Evolutionary conservation across 1,140 invertebrate genomes (phyloP).

Genomic region (Phenacoccus solenopsis): DNA sequence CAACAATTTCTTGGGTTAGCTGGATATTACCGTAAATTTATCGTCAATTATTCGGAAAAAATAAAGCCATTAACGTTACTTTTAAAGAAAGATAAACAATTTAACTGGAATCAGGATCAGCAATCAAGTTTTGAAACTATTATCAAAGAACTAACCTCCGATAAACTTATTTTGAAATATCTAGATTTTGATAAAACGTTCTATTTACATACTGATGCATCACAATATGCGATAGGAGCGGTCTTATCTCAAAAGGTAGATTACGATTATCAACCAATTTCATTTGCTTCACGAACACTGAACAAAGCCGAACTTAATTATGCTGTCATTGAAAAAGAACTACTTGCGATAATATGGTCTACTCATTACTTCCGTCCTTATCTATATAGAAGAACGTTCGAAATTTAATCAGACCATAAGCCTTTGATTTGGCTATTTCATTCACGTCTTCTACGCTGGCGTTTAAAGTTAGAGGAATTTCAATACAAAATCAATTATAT

Average conservation of each 20-base stretch:
- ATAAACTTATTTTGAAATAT: constrained; percentile 28
- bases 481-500: constrained; percentile 25
- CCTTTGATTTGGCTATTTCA: constrained; percentile 36
- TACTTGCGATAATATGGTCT: constrained; percentile 39
- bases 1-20: constrained; percentile 32
- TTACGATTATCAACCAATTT: constrained; percentile 21
- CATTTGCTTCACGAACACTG: constrained; percentile 28
- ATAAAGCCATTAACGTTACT: constrained; percentile 30
- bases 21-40: constrained; percentile 33
- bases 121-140: not conserved
- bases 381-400: constrained; percentile 36
- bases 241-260: constrained; percentile 21
- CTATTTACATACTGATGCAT: constrained; percentile 28
- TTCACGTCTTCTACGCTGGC: constrained; percentile 25
- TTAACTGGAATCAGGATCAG: not conserved
- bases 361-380: constrained; percentile 36
- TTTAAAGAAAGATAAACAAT: constrained; percentile 21
- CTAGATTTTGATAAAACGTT: constrained; percentile 32
- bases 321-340: constrained; percentile 35
- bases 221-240: constrained; percentile 21
- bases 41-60: constrained; percentile 28
- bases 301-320: constrained; percentile 29
- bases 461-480: constrained; percentile 23
- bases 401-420: constrained; percentile 39
- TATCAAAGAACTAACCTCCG: constrained; percentile 29